Evolutionary conservation across 2,113 vertebrate species (phyloP).

Genomic region (Nannobrachium achirus): DNA sequence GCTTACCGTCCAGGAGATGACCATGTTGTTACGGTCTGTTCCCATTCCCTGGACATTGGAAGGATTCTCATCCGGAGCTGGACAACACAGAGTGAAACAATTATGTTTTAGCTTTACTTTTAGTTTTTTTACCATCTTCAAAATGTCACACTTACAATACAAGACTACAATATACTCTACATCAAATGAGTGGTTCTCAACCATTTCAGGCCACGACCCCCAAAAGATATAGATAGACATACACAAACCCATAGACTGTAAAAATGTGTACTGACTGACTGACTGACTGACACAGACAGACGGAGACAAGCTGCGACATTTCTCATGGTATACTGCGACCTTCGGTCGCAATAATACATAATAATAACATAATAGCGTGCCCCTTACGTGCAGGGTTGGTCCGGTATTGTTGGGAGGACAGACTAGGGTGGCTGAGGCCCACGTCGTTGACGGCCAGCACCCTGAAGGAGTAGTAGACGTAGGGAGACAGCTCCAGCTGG

Average conservation of each 20-base stretch:
- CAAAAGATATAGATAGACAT: too few relatives aligned
- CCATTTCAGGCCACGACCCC: too few relatives aligned
- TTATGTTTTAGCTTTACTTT: neutral
- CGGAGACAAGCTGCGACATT: too few relatives aligned
- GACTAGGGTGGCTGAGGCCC: slow-evolving; percentile 86
- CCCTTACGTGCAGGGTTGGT: slow-evolving; percentile 89
- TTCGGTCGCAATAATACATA: too few relatives aligned
- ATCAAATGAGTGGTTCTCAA: too few relatives aligned
- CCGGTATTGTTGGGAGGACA: slow-evolving; percentile 86
- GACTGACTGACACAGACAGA: too few relatives aligned
- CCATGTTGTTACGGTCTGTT: slow-evolving; percentile 87
- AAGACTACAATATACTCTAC: neutral
- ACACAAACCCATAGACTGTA: too few relatives aligned
- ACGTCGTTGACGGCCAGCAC: slow-evolving; percentile 89
- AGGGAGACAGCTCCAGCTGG: slow-evolving; percentile 86
- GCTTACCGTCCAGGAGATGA: slow-evolving; percentile 93
- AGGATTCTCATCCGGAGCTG: slow-evolving; percentile 93
- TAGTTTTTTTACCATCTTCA: neutral
- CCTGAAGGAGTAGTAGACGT: slow-evolving; percentile 92
- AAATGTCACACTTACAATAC: neutral
- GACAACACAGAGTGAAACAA: neutral
- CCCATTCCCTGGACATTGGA: slow-evolving; percentile 83
- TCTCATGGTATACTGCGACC: too few relatives aligned
- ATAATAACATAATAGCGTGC: neutral
- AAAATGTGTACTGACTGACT: too few relatives aligned